These are phyloP conservation scores for Stomatorhinus ivindoensis DNA, from an alignment of 2,113 vertebrate genomes.

Conservation along the genomic window DNA sequence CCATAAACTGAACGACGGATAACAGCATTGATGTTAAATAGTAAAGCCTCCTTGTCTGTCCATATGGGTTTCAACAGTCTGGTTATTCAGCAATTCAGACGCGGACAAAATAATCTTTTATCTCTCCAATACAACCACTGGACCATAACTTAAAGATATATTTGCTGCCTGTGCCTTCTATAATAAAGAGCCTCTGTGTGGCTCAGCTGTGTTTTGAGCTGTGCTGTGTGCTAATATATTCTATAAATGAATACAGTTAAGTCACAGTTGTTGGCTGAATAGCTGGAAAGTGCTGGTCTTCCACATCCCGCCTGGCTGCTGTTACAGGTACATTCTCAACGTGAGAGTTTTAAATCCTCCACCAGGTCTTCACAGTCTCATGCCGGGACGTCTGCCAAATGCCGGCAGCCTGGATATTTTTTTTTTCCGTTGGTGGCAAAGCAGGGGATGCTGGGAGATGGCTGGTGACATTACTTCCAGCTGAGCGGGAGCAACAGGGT, in stretches of 20 bases:
- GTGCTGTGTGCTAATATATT: not conserved
- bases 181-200: not conserved
- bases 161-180: not conserved
- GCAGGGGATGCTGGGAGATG: not conserved
- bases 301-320: not conserved
- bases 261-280: not conserved
- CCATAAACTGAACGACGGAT: too few relatives aligned
- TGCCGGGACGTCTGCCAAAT: not conserved
- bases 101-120: not conserved
- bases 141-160: not conserved
- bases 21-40: not conserved
- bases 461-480: not conserved
- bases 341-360: not conserved
- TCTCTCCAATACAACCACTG: not conserved
- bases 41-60: not conserved
- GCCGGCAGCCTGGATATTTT: not conserved
- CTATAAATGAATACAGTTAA: not conserved
- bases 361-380: not conserved
- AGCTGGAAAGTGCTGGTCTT: not conserved
- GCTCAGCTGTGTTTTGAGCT: not conserved
- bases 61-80: not conserved
- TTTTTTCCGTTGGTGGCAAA: not conserved
- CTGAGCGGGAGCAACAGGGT: not conserved
- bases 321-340: not conserved
- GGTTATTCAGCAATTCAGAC: not conserved